phyloP scores from a whole-genome alignment of 92 coral and sea anemone genomes.

The Phymanthus crucifer region DNA sequence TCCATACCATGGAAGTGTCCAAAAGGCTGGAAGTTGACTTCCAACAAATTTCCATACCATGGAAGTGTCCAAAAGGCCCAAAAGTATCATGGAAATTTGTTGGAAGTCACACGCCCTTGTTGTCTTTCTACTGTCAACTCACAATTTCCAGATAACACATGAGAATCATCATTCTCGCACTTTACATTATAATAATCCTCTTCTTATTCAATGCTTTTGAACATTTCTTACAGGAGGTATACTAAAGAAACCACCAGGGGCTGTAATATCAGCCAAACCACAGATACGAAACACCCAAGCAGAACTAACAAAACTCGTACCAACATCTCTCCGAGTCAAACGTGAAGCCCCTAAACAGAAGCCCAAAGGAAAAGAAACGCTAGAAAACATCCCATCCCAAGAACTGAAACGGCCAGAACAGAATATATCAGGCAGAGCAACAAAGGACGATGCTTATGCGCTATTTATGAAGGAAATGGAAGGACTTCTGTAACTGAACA shows the following conservation, averaged over 20 bases:
- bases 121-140: too few species aligned
- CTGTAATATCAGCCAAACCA: conserved; percentile 90
- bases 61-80: too few species aligned
- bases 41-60: too few species aligned
- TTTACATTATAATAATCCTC: not conserved
- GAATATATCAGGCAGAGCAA: conserved; percentile 71
- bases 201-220: not conserved
- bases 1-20: too few species aligned
- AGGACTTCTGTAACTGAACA: conserved; percentile 58
- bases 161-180: too few species aligned
- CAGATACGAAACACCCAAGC: conserved; percentile 98
- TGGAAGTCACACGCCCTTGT: too few species aligned
- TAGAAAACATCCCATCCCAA: conserved; percentile 62
- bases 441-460: conserved; percentile 99
- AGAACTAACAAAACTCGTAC: conserved; percentile 88
- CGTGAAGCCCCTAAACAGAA: conserved; percentile 84
- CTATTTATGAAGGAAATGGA: conserved; percentile 98
- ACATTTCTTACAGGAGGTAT: conserved; percentile 58
- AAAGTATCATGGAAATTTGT: too few species aligned
- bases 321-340: conserved; percentile 90
- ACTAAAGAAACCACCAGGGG: conserved; percentile 72
- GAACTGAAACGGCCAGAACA: conserved; percentile 63
- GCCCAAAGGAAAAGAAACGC: conserved; percentile 58
- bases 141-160: too few species aligned
- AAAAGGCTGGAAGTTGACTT: too few species aligned